These are phyloP conservation scores for Sapayoa aenigma DNA, from an alignment of 2,113 vertebrate species.

Conservation along the genomic window DNA sequence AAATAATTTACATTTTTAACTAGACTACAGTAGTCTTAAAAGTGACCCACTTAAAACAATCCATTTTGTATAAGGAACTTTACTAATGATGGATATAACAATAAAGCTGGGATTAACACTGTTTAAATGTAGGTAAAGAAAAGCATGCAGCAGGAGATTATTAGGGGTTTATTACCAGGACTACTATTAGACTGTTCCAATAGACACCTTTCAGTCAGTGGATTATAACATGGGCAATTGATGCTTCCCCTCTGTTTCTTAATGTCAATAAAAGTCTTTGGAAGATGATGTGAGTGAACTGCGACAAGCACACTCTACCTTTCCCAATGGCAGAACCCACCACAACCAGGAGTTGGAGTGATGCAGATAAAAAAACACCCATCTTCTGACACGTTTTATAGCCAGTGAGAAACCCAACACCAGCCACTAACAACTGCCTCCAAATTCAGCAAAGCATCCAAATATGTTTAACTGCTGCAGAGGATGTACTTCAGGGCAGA, in stretches of 20 bases:
- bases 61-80: not conserved
- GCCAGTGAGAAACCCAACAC: not conserved
- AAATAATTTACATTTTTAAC: not conserved
- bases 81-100: not conserved
- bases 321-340: not conserved
- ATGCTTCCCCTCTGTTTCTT: not conserved
- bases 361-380: fast-evolving
- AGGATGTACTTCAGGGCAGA: not conserved
- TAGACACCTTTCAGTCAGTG: not conserved
- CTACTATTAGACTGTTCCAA: not conserved
- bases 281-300: not conserved
- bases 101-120: not conserved
- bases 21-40: not conserved
- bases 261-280: not conserved
- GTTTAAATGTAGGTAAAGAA: not conserved
- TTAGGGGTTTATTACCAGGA: not conserved
- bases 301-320: not conserved
- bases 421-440: not conserved
- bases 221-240: not conserved
- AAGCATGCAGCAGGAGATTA: not conserved
- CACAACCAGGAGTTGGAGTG: fast-evolving
- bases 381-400: not conserved
- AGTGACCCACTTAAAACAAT: not conserved
- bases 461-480: not conserved
- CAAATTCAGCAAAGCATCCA: not conserved